A percentile compares a stretch with the other conserved stretches of the same genome.
Conservation (phyloP, 2,888 invertebrate genomes). For the Ctenicera cuprea region DNA sequence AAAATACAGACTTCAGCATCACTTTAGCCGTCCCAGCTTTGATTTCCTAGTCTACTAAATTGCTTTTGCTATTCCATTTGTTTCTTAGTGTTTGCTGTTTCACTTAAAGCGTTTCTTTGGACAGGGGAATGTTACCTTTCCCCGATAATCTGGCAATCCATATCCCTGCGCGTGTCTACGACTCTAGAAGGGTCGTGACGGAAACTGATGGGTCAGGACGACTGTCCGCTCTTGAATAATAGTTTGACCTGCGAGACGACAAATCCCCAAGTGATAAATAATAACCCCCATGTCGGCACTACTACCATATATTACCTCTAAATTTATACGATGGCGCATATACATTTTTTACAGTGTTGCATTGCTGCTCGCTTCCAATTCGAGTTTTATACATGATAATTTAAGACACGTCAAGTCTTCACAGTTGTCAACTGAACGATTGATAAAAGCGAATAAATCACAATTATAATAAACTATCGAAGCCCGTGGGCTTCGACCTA, state of each 20-base stretch:
- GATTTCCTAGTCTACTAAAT: constrained; percentile 29
- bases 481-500: too few relatives aligned
- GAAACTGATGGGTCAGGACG: constrained; percentile 32
- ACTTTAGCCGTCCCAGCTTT: constrained; percentile 25
- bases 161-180: constrained; percentile 31
- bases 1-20: constrained; percentile 31
- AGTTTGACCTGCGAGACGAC: constrained; percentile 25
- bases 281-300: constrained; percentile 22
- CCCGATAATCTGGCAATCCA: constrained; percentile 37
- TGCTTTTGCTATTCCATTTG: constrained; percentile 32
- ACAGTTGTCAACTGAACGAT: too few relatives aligned
- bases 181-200: constrained; percentile 28
- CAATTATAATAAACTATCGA: too few relatives aligned
- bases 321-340: constrained; percentile 9
- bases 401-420: too few relatives aligned
- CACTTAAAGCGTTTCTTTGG: constrained; percentile 30
- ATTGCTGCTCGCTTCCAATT: background rate
- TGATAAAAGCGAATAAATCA: too few relatives aligned
- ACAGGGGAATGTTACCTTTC: constrained; percentile 28
- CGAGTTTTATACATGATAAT: too few relatives aligned
- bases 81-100: constrained; percentile 35
- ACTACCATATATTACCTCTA: constrained; percentile 2
- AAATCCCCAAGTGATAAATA: constrained; percentile 23
- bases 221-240: constrained; percentile 36
- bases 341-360: background rate